Percentiles rank a stretch among this genome's conserved stretches.
Conservation (phyloP, 2,888 invertebrate genomes). For the Himalopsyche japonica region DNA sequence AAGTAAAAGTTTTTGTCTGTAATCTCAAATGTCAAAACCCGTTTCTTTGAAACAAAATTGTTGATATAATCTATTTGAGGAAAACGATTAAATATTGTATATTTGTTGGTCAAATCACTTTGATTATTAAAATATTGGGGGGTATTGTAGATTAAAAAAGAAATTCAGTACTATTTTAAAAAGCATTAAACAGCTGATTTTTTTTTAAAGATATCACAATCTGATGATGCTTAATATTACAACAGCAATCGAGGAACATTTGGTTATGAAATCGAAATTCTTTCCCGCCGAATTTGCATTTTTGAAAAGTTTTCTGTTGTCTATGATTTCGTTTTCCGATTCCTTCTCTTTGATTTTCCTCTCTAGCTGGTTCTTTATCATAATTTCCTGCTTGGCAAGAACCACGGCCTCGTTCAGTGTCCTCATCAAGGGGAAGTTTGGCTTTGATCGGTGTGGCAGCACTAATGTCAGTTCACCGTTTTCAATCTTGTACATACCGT, state of each 20-base stretch:
- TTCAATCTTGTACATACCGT: constrained; percentile 47
- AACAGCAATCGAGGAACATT: background rate
- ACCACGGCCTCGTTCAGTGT: constrained; percentile 71
- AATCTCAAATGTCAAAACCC: too few species aligned
- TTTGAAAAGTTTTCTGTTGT: constrained; percentile 1
- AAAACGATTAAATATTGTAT: too few species aligned
- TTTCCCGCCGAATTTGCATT: background rate
- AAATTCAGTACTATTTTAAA: too few species aligned
- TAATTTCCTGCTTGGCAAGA: constrained; percentile 59
- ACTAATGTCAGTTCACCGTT: constrained; percentile 49
- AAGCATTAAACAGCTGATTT: too few species aligned
- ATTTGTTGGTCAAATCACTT: too few species aligned
- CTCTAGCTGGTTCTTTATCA: constrained; percentile 56
- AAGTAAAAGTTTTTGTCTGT: too few species aligned
- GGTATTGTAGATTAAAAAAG: too few species aligned
- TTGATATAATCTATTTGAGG: too few species aligned
- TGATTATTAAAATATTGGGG: too few species aligned
- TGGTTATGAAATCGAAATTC: background rate
- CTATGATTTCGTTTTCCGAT: constrained; percentile 50
- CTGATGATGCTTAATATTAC: background rate
- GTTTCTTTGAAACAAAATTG: too few species aligned
- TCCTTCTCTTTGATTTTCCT: constrained; percentile 53
- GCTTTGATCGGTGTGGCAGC: constrained; percentile 47
- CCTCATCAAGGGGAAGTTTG: constrained; percentile 72
- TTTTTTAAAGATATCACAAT: background rate